Percentiles rank a stretch among this genome's conserved stretches.
Conservation (phyloP, 2,888 invertebrate species). For the Phortica magna region DNA sequence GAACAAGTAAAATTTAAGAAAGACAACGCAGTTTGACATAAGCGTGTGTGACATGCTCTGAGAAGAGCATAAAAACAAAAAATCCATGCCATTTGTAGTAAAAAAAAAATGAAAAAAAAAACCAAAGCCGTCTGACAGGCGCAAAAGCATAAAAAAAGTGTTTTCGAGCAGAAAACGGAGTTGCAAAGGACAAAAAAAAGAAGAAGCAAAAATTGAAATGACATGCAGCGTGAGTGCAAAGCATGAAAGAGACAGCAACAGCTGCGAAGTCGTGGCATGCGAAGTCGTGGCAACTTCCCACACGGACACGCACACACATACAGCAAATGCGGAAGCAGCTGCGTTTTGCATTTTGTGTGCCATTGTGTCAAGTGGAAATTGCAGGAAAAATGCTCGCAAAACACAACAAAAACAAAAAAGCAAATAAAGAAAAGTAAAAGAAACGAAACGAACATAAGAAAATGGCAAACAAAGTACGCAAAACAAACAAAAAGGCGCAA, state of each 20-base stretch:
- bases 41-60: neutral
- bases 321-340: slow-evolving; percentile 32
- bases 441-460: too few relatives aligned
- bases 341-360: slow-evolving; percentile 72
- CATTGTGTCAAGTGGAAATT: slow-evolving; percentile 74
- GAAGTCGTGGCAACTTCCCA: neutral
- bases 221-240: slow-evolving; percentile 51
- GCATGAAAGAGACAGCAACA: neutral
- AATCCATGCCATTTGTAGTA: neutral
- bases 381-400: slow-evolving; percentile 51
- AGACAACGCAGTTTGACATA: slow-evolving; percentile 9
- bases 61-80: neutral
- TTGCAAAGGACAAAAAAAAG: slow-evolving; percentile 8
- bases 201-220: slow-evolving; percentile 54
- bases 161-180: neutral
- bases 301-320: neutral
- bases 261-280: slow-evolving; percentile 18
- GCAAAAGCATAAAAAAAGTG: slow-evolving; percentile 20
- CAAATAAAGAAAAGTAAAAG: slow-evolving; percentile 44
- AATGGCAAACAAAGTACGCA: slow-evolving; percentile 56
- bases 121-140: slow-evolving; percentile 51
- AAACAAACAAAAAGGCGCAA: slow-evolving; percentile 32
- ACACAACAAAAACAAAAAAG: slow-evolving; percentile 43
- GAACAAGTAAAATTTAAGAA: neutral
- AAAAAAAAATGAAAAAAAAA: slow-evolving; percentile 28